Percentiles rank a stretch among this genome's conserved stretches.
phyloP scores from a whole-genome alignment of 2,888 invertebrate genomes.

The Agriopis leucophaearia region DNA sequence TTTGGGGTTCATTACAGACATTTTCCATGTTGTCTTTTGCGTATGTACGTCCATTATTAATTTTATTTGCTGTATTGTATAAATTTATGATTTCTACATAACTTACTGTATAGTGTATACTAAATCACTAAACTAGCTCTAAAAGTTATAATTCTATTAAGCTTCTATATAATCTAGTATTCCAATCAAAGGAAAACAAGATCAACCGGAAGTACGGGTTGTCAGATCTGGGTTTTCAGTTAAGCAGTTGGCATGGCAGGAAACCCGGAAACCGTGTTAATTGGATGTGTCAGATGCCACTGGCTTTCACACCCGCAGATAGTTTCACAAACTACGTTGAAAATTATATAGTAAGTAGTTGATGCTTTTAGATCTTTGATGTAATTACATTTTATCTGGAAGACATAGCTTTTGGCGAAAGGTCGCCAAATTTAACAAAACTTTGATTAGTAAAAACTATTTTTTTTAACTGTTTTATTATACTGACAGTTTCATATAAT shows the following conservation, averaged over 20 bases:
- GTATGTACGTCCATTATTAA: too few species aligned
- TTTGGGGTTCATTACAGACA: too few species aligned
- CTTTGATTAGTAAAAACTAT: too few species aligned
- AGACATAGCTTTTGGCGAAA: not conserved
- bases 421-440: too few species aligned
- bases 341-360: slow-evolving; percentile 11
- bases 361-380: not conserved
- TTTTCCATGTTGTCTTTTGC: too few species aligned
- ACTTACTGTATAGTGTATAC: too few species aligned
- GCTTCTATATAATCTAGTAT: slow-evolving; percentile 12
- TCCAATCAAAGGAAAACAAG: slow-evolving; percentile 35
- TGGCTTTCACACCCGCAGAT: slow-evolving; percentile 78
- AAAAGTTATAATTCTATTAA: too few species aligned
- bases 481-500: too few species aligned
- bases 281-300: slow-evolving; percentile 86
- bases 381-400: not conserved
- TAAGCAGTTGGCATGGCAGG: slow-evolving; percentile 60
- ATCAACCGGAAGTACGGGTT: slow-evolving; percentile 55
- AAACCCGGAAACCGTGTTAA: slow-evolving; percentile 80
- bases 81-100: too few species aligned
- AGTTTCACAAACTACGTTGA: slow-evolving; percentile 59
- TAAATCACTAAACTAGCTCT: too few species aligned
- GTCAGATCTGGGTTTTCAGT: slow-evolving; percentile 49
- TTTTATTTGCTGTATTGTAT: too few species aligned
- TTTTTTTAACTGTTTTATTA: too few species aligned